Percentiles rank a stretch among this genome's conserved stretches.
phyloP scores from a whole-genome alignment of 1,140 invertebrate genomes.

The Meloidogyne floridensis region DNA sequence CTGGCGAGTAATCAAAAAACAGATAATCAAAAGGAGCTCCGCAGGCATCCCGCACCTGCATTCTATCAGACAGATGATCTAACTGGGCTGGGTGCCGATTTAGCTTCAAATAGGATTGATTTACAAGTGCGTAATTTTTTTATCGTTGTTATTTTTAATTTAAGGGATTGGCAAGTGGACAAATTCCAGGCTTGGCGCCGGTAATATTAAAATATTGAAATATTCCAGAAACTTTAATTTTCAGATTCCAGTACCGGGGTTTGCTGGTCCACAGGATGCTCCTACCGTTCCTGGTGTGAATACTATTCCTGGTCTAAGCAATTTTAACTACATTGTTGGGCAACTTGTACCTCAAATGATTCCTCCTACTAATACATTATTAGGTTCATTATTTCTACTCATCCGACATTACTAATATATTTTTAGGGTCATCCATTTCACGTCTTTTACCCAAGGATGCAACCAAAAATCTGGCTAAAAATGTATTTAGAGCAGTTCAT shows the following conservation, averaged over 20 bases:
- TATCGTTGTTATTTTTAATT: neutral
- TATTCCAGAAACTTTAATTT: neutral
- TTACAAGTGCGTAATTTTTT: slow-evolving; percentile 34
- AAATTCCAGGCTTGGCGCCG: slow-evolving; percentile 64
- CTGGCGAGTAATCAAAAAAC: slow-evolving; percentile 34
- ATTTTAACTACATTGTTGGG: slow-evolving; percentile 65
- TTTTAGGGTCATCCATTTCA: slow-evolving; percentile 63
- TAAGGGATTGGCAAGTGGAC: slow-evolving; percentile 59
- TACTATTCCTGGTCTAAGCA: slow-evolving; percentile 64
- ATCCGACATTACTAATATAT: slow-evolving; percentile 60
- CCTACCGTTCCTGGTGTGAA: slow-evolving; percentile 65
- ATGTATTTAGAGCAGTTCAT: slow-evolving; percentile 63
- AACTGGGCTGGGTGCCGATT: slow-evolving; percentile 47
- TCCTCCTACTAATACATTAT: slow-evolving; percentile 64
- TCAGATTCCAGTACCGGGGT: slow-evolving; percentile 61
- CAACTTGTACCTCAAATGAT: slow-evolving; percentile 66
- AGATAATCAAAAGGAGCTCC: slow-evolving; percentile 40
- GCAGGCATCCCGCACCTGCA: slow-evolving; percentile 47
- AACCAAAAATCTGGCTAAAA: slow-evolving; percentile 65
- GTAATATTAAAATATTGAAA: neutral
- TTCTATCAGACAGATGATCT: slow-evolving; percentile 53
- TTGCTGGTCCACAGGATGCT: slow-evolving; percentile 59
- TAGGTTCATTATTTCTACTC: slow-evolving; percentile 24
- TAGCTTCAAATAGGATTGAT: slow-evolving; percentile 53
- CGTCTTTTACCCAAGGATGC: slow-evolving; percentile 64